Base-by-base conservation (phyloP, 2,888 invertebrate genomes). In the Troglohyphantes excavatus region DNA sequence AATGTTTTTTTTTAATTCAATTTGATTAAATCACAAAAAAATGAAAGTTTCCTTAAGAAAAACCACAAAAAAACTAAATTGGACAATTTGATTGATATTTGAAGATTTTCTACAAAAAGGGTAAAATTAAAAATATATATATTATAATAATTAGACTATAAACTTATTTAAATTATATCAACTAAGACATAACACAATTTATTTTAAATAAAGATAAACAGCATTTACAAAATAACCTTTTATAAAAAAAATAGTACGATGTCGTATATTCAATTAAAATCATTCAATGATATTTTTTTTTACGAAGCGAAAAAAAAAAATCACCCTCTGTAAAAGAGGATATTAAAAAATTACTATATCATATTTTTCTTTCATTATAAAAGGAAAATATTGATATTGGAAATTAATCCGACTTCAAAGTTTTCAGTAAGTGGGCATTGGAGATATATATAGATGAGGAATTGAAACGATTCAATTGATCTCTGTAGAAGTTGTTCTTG, bases 361-460 rank as follows among this genome's bases (percentile, higher is more conserved):
- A 5, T n/a, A 53, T 53, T 53, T 53, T 53, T 53, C 53, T 53
- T 53, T 53, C 13, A 53, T 53, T n/a, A 53, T 53, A 53, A 53
- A 53, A 53, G 13, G 53, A 53, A 53, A 53, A 53, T 53, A 53
- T 53, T 53, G 53, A 17, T 53, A 53, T n/a, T 53, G 53, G 53
- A 53, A 53, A 53, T 53, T 53, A 53, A 53, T 53, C 9, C 53
- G 17, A 53, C 53, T 53, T n/a, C 53, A n/a, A 53, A 53, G 53
- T 2, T 53, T 53, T 53, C 53, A 53, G 13, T 53, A 53, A 53
- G 53, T 53, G 53, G 53, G 5, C n/a, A 53, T 17, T 53, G 53
- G 17, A 53, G 53, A 53, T 13, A 53, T 9, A 17, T 53, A 53
- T n/a, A 53, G n/a, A n/a, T n/a, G 17, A 53, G n/a, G 17, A 53